phyloP scores from a whole-genome alignment of 1,140 invertebrate genomes.

The Diabrotica undecimpunctata region DNA sequence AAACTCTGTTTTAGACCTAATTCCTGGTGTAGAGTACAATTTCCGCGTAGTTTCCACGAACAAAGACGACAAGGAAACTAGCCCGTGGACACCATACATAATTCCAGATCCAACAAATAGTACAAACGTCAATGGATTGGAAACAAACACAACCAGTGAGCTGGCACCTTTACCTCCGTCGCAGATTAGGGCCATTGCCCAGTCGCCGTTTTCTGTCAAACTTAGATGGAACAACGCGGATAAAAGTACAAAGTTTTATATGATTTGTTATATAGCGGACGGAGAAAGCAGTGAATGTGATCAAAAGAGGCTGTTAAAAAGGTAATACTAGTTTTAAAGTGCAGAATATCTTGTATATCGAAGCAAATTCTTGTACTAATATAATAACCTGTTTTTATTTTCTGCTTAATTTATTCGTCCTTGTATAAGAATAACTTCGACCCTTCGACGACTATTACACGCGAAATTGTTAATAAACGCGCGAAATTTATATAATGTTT shows the following conservation, averaged over 20 bases:
- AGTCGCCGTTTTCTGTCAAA: constrained; percentile 23
- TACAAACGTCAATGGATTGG: background rate
- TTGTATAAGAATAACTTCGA: too few species aligned
- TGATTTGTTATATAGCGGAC: constrained; percentile 28
- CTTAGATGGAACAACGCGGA: constrained; percentile 30
- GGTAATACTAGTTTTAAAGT: constrained; percentile 34
- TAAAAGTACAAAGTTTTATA: constrained; percentile 32
- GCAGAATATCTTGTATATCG: background rate
- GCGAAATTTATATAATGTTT: too few species aligned
- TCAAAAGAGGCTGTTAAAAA: constrained; percentile 38
- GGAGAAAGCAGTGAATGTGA: constrained; percentile 28
- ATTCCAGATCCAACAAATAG: constrained; percentile 15
- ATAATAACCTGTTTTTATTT: too few species aligned
- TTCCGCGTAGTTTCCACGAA: constrained; percentile 32
- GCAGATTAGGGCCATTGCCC: background rate
- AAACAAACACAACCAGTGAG: constrained; percentile 6
- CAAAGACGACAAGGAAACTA: constrained; percentile 19
- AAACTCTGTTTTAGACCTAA: constrained; percentile 23
- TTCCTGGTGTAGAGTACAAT: constrained; percentile 32
- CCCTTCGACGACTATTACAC: too few species aligned
- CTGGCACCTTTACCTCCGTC: background rate
- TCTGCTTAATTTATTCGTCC: too few species aligned
- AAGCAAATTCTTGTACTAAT: too few species aligned
- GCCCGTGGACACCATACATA: constrained; percentile 25
- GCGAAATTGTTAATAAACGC: too few species aligned